Evolutionary conservation across 2,113 vertebrate genomes (phyloP).

Genomic region (Triplophysa rosa): DNA sequence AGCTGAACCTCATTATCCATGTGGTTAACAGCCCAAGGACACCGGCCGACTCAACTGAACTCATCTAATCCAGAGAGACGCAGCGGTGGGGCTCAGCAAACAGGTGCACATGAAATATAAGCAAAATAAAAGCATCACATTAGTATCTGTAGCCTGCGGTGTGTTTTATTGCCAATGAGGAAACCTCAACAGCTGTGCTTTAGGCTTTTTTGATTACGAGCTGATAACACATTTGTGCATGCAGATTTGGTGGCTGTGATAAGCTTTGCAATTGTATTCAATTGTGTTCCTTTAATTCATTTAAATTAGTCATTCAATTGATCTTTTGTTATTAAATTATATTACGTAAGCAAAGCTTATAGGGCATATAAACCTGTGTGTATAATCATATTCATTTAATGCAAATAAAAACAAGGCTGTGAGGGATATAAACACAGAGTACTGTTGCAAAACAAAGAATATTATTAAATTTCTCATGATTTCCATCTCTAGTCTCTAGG

Average conservation of each 20-base stretch:
- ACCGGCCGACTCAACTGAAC: conserved; percentile 23
- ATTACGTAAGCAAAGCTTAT: too few species aligned
- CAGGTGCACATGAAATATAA: conserved; percentile 36
- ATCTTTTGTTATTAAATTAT: too few species aligned
- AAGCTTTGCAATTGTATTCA: background rate
- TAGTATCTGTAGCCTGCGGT: conserved; percentile 33
- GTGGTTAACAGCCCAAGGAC: conserved; percentile 57
- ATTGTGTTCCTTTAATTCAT: too few species aligned
- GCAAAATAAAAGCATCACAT: conserved; percentile 31
- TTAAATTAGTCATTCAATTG: too few species aligned
- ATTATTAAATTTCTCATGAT: too few species aligned
- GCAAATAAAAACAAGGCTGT: too few species aligned
- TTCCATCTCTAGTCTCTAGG: too few species aligned
- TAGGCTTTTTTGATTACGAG: background rate
- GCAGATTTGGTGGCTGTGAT: background rate
- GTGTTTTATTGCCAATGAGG: conserved; percentile 3
- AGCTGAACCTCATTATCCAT: conserved; percentile 61
- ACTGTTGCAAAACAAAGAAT: too few species aligned
- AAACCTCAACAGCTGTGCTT: conserved; percentile 11
- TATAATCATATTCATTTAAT: too few species aligned
- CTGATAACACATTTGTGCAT: conserved; percentile 12
- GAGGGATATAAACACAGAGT: too few species aligned
- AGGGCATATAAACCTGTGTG: too few species aligned
- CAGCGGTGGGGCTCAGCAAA: conserved; percentile 3
- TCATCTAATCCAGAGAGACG: conserved; percentile 23